Evolutionary conservation across 2,113 vertebrate species (phyloP).

Genomic region (Ploceus nigricollis): DNA sequence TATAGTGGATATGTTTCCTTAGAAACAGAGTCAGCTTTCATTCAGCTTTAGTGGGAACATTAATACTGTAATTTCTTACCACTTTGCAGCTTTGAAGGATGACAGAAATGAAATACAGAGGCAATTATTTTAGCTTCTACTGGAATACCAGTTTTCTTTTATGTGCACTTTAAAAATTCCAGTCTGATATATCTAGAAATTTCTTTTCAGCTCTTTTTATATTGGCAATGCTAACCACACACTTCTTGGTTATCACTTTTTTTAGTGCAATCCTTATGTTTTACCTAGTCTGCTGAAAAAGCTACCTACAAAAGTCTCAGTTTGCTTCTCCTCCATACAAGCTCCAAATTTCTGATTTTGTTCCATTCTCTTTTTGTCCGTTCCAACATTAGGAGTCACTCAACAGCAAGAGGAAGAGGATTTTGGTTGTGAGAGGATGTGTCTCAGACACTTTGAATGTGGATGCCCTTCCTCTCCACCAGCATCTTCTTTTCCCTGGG

Average conservation of each 20-base stretch:
- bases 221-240: background rate
- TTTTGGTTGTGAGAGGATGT: background rate
- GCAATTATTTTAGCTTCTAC: background rate
- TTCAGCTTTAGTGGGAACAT: background rate
- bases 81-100: background rate
- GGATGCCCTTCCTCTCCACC: background rate
- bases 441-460: rapidly evolving
- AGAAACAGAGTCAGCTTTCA: background rate
- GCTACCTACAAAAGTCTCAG: background rate
- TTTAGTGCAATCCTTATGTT: background rate
- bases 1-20: background rate
- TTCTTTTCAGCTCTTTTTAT: background rate
- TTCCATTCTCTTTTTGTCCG: background rate
- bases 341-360: background rate
- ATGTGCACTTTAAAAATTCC: background rate
- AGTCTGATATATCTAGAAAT: background rate
- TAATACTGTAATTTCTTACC: background rate
- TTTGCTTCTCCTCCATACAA: background rate
- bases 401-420: background rate
- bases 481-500: background rate
- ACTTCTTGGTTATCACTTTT: background rate
- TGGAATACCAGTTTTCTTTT: background rate
- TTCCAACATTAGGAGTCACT: background rate
- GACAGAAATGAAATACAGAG: background rate
- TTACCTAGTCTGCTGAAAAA: background rate